Evolutionary conservation across 2,797 vertebrate species (phyloP).

Genomic region (Halcyon smyrnensis): DNA sequence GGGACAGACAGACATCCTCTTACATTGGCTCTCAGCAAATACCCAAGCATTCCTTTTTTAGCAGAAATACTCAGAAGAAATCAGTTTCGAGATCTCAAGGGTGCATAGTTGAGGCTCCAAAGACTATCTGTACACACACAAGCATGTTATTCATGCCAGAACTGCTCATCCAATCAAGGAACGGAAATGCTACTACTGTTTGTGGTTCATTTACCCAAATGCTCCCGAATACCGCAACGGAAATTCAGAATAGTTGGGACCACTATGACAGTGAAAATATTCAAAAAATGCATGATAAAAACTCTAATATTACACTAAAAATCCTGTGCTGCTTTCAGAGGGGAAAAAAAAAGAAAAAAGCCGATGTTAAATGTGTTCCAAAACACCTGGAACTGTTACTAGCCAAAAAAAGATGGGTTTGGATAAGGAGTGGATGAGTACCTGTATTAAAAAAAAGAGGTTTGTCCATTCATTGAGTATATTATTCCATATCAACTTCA

Average conservation of each 20-base stretch:
- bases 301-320: background rate
- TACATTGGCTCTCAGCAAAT: background rate
- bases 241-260: conserved; percentile 65
- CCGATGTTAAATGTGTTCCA: background rate
- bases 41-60: conserved; percentile 53
- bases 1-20: background rate
- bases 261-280: background rate
- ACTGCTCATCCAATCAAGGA: conserved; percentile 60
- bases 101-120: conserved; percentile 43
- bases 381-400: background rate
- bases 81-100: conserved; percentile 30
- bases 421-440: background rate
- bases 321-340: background rate
- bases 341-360: too few species aligned
- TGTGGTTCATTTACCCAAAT: conserved; percentile 56
- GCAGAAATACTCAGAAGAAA: conserved; percentile 40
- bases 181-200: conserved; percentile 60
- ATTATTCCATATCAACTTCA: background rate
- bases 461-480: background rate
- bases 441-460: background rate
- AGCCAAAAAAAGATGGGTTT: background rate
- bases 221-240: background rate
- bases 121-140: conserved; percentile 43
- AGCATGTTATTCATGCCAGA: conserved; percentile 55
- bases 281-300: conserved; percentile 39